phyloP scores from a whole-genome alignment of 2,888 invertebrate species.

The Cheilosia pagana region DNA sequence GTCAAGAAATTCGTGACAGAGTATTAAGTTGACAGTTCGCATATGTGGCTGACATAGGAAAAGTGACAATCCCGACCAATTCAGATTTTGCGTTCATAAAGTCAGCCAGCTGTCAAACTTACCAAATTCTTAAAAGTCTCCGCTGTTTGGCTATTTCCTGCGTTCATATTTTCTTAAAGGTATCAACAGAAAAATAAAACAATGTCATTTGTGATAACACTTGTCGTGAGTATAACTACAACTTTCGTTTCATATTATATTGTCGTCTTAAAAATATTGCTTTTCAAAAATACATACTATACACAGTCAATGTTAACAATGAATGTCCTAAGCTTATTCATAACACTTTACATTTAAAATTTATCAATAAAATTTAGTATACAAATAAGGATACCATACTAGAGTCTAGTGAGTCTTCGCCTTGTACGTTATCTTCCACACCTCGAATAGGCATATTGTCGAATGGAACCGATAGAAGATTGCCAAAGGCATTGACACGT shows the following conservation, averaged over 20 bases:
- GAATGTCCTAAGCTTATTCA: constrained; percentile 25
- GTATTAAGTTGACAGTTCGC: too few relatives aligned
- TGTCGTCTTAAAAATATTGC: constrained; percentile 34
- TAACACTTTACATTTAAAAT: constrained; percentile 15
- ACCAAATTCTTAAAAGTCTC: too few relatives aligned
- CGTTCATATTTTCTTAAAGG: too few relatives aligned
- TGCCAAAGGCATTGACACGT: constrained; percentile 94
- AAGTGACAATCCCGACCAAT: too few relatives aligned
- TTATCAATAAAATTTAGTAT: constrained; percentile 23
- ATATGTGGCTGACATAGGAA: too few relatives aligned
- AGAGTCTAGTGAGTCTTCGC: constrained; percentile 83
- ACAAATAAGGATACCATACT: constrained; percentile 11
- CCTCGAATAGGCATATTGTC: constrained; percentile 95
- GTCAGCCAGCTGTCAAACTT: too few relatives aligned
- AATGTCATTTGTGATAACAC: background rate
- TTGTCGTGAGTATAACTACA: background rate
- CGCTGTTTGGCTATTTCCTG: too few relatives aligned
- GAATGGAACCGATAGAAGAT: constrained; percentile 96
- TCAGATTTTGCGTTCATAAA: too few relatives aligned
- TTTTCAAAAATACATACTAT: constrained; percentile 30
- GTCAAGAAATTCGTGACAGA: too few relatives aligned
- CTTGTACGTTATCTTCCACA: constrained; percentile 96
- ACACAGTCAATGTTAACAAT: constrained; percentile 29
- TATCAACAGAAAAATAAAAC: too few relatives aligned
- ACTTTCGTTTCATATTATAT: background rate